Base-by-base conservation (phyloP, 92 coral and sea anemone species). In the Zoanthus solanderi region DNA sequence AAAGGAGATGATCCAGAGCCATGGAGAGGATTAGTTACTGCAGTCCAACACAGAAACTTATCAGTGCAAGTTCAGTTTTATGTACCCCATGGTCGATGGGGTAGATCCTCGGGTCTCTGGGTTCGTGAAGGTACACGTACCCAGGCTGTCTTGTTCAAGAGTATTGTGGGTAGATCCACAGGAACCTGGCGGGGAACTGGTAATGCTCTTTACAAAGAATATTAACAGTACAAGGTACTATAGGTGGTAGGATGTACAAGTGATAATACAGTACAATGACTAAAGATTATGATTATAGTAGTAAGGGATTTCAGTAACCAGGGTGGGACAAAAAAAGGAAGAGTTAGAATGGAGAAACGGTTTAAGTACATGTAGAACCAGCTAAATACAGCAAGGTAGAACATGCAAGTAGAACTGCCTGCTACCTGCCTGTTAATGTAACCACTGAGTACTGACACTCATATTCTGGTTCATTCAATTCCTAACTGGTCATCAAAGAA, bases 1-100 rank as follows among this genome's bases (percentile, higher is more conserved):
- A 89, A 89, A 31, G 91, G 91, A 37, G 91, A 89, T 83, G 91
- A 89, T 45, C 88, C 83, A 50, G 84, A 83, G 78, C 91, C 88
- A 50, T 83, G 91, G 91, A 44, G 91, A 31, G 91, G 67, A 58
- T 31, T 81, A 42, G 88, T 74, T 60, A 34, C 71, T 1, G 47
- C 87, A 61, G 88, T 89, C 28, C 83, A 83, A n/a, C 54, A 28
- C 28, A 74, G 91, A 53, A 32, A 29, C 71, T 3, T 69, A 37
- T 37, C 54, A 42, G 78, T 82, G 14, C 87, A 75, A n/a, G 91
- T 73, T 17, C 87, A 82, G 4, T 88, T 80, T 28, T 79, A 34
- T 88, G 87, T 76, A 2, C 83, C 83, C 17, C 84, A 76, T 37
- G 47, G 57, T 67, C 78, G 72, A 47, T 87, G 86, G 86, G 89